Base-by-base conservation (phyloP, 2,113 vertebrate genomes). In the Lepisosteus osseus region DNA sequence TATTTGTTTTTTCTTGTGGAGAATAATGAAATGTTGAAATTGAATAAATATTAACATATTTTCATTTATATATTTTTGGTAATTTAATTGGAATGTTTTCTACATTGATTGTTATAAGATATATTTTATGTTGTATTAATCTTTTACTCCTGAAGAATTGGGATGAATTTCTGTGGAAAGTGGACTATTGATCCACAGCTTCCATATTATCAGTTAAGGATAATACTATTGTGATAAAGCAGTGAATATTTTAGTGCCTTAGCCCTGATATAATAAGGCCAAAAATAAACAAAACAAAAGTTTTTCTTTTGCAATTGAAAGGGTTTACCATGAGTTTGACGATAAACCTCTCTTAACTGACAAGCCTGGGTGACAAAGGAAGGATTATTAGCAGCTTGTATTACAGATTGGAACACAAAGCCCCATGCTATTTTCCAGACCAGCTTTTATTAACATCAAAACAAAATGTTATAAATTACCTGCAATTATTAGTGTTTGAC, bases 251-350 rank as follows among this genome's bases (percentile, higher is more conserved):
- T 3, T n/a, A 15, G 67, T 3, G 3, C 3, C 61, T 9, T 15
- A 62, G 54, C 61, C 42, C 45, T 12, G 29, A 29, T 29, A 29
- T 61, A 14, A 62, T 45, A 41, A 29, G 14, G 9, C 43, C 65
- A 67, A 11, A 68, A 64, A 67, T 69, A 55, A 68, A 74, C 63
- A 44, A 65, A 51, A 55, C 69, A 47, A 44, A 67, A 67, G 71
- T 74, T 56, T 57, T 29, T 57, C 51, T 47, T 29, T 73, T 68
- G 44, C 69, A 68, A 79, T 72, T 71, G 75, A 64, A 71, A 65
- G 54, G 13, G 44, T 41, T 56, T 66, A 47, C 29, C 41, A 43
- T 63, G 12, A 42, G 54, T 41, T 29, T 29, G 15, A 67, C 51
- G 55, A 56, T 64, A 43, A 40, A n/a, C 51, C 3, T 17, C 29